phyloP scores from a whole-genome alignment of 92 coral and sea anemone species.

The Blastomussa wellsi region DNA sequence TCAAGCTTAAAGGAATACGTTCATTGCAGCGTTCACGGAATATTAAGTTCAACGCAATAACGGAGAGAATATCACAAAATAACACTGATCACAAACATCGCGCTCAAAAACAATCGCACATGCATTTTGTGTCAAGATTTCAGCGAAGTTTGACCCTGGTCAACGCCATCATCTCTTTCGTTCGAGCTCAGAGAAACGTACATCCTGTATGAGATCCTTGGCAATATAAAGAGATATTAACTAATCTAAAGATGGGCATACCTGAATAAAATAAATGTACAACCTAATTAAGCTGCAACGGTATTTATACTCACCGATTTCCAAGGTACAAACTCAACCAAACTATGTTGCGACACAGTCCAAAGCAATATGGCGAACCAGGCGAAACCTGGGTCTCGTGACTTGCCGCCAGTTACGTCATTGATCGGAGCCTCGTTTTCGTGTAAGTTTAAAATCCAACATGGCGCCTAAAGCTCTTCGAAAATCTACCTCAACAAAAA shows the following conservation, averaged over 20 bases:
- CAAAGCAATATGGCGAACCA: conserved; percentile 79
- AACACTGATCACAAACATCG: not conserved
- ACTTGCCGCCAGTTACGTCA: conserved; percentile 75
- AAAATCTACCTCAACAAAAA: conserved; percentile 49
- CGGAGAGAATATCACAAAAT: not conserved
- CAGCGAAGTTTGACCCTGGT: not conserved
- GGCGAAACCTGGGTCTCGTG: conserved; percentile 59
- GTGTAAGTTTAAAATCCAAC: conserved; percentile 19
- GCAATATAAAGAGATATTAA: not conserved
- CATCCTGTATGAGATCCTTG: not conserved
- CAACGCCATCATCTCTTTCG: not conserved
- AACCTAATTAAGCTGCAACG: not conserved
- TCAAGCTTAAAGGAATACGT: not conserved
- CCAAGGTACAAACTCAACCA: conserved; percentile 19
- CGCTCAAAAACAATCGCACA: not conserved
- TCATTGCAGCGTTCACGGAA: not conserved
- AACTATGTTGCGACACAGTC: conserved; percentile 28
- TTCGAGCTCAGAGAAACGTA: not conserved
- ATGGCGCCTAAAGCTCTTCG: conserved; percentile 85
- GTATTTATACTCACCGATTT: conserved; percentile 40
- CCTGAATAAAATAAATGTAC: not conserved
- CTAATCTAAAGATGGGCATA: not conserved
- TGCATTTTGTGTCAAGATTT: not conserved
- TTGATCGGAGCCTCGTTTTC: conserved; percentile 41
- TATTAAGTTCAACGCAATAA: not conserved